Percentiles rank a stretch among this genome's conserved stretches.
These are phyloP conservation scores for Diplodus puntazzo DNA, from an alignment of 2,797 vertebrate species.

Conservation along the genomic window DNA sequence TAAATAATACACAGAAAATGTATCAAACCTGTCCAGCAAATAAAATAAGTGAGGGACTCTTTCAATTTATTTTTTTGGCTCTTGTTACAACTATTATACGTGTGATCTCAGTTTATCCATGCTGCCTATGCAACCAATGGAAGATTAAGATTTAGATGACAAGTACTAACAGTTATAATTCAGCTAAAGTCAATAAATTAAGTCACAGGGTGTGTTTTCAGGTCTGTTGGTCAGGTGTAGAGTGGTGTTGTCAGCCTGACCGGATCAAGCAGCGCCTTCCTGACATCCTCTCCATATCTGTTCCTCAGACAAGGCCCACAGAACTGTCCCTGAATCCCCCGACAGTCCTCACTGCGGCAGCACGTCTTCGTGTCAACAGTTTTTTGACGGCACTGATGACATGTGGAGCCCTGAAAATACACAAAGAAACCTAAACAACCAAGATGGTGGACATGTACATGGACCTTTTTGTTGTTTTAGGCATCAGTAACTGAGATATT, in stretches of 20 bases:
- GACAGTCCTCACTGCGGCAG: constrained; percentile 82
- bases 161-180: too few relatives aligned
- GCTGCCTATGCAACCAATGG: too few relatives aligned
- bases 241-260: constrained; percentile 64
- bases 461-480: background rate
- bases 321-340: constrained; percentile 86
- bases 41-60: too few relatives aligned
- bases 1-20: background rate
- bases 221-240: background rate
- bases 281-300: constrained; percentile 87
- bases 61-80: background rate
- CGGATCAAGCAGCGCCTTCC: constrained; percentile 83
- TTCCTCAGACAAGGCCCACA: constrained; percentile 88
- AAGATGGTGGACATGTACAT: background rate
- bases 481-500: background rate
- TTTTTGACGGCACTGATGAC: constrained; percentile 89
- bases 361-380: constrained; percentile 86
- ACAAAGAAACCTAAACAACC: constrained; percentile 11
- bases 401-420: constrained; percentile 83
- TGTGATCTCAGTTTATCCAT: background rate
- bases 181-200: too few relatives aligned
- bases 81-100: background rate
- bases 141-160: too few relatives aligned
- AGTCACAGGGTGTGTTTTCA: too few relatives aligned
- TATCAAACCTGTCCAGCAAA: too few relatives aligned